Evolutionary conservation across 2,797 vertebrate species (phyloP), one percentile per base, ranked within the genome.

Genomic region (Rallus crepitans): DNA sequence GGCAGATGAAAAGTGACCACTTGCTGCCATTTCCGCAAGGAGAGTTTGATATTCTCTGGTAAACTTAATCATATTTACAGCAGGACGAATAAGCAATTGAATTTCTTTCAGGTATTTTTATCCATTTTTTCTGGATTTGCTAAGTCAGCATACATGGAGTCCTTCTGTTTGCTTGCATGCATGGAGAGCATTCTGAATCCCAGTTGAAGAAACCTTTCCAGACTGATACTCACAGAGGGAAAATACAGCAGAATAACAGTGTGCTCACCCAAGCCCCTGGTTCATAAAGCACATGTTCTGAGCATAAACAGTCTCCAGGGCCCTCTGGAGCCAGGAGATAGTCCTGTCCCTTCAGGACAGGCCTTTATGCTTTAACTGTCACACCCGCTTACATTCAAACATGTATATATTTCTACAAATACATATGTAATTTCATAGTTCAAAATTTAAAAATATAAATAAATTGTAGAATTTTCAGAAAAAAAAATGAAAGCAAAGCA

Each of bases 21-120:
- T 83, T 93, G 80, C 80, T 57, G 55, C 72, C 0, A 0, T 68
- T 88, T 82, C 28, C 81, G 42, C 61, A 61, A 88, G 66, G 25
- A 68, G 16, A 60, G 15, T 63, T 72, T 86, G 89, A 81, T 52
- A 28, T 50, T 92, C 63, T 76, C 20, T 77, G 75, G 57, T 86
- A 87, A 96, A 92, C 21, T 69, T 86, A 68, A 89, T 90, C 80
- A 33, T 65, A 61, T 91, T 88, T 95, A 56, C 84, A 78, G n/a
- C 65, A 64, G 59, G 72, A 48, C 88, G 81, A 87, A 83, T 93
- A 68, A 86, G 63, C 52, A 61, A 31, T 71, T 79, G 60, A 37
- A 88, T 95, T 94, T 79, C 53, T 69, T 80, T 90, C 84, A 89
- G 73, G 59, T 81, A 4, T 86, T 87, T 79, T 61, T 76, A 95